These are phyloP conservation scores for Channa striata DNA, from an alignment of 2,797 vertebrate species.

Conservation along the genomic window DNA sequence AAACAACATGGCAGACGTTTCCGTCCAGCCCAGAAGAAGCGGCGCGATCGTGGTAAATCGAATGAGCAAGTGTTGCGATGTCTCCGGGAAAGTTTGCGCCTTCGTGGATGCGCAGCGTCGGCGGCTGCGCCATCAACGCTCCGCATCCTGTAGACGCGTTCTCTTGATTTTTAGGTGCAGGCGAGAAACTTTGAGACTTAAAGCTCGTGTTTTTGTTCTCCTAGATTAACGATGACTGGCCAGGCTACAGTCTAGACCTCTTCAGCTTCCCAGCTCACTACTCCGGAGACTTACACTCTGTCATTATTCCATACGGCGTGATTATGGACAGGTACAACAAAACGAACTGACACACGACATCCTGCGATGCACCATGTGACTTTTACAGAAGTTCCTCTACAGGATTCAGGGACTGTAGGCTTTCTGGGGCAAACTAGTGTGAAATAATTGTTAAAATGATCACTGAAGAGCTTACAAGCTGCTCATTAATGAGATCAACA, in stretches of 20 bases:
- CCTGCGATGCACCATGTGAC: too few species aligned
- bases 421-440: too few species aligned
- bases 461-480: too few species aligned
- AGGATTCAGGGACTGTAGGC: too few species aligned
- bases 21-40: constrained; percentile 45
- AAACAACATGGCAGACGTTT: constrained; percentile 76
- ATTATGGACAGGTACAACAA: constrained; percentile 90
- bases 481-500: too few species aligned
- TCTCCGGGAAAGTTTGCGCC: constrained; percentile 10
- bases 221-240: constrained; percentile 89
- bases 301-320: constrained; percentile 92
- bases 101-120: constrained; percentile 6
- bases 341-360: background rate
- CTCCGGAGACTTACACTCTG: constrained; percentile 89
- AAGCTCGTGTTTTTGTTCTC: constrained; percentile 2
- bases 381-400: too few species aligned
- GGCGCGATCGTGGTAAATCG: constrained; percentile 77
- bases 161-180: background rate
- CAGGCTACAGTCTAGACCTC: constrained; percentile 91
- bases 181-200: background rate
- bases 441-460: too few species aligned
- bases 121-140: constrained; percentile 6
- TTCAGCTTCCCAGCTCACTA: constrained; percentile 92
- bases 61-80: constrained; percentile 6
- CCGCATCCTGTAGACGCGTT: background rate